A percentile compares a stretch with the other conserved stretches of the same genome.
Conservation (phyloP, 2,888 invertebrate genomes). For the Tryphoninae sp. region DNA sequence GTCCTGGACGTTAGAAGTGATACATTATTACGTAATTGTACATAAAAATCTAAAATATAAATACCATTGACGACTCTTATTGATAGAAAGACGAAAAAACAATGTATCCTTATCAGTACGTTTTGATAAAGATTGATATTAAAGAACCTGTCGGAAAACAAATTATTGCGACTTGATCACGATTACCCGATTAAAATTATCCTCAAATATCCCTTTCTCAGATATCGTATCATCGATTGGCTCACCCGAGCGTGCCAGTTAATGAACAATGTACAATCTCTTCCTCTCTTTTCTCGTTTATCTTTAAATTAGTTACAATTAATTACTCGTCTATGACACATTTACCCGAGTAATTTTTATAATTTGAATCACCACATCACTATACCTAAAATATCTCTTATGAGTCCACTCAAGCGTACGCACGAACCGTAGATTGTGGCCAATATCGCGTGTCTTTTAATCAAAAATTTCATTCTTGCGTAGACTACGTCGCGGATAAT, state of each 20-base stretch:
- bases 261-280: neutral
- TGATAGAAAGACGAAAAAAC: neutral
- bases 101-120: neutral
- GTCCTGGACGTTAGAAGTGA: too few species aligned
- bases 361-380: too few species aligned
- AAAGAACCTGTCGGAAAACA: neutral
- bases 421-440: neutral
- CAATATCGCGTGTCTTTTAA: neutral
- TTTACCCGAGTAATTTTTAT: too few species aligned
- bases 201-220: neutral
- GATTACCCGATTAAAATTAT: neutral
- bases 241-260: neutral
- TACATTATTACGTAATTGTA: too few species aligned
- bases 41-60: neutral
- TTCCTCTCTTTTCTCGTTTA: neutral
- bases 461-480: neutral
- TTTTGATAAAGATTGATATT: neutral
- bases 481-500: neutral
- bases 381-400: neutral
- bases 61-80: neutral
- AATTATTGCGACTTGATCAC: neutral
- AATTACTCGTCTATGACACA: neutral
- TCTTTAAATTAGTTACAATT: neutral
- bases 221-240: neutral
- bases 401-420: neutral